Evolutionary conservation across 2,113 vertebrate genomes (phyloP), one percentile per base, ranked within the genome.

Genomic region (Rhinopomastus cyanomelas): DNA sequence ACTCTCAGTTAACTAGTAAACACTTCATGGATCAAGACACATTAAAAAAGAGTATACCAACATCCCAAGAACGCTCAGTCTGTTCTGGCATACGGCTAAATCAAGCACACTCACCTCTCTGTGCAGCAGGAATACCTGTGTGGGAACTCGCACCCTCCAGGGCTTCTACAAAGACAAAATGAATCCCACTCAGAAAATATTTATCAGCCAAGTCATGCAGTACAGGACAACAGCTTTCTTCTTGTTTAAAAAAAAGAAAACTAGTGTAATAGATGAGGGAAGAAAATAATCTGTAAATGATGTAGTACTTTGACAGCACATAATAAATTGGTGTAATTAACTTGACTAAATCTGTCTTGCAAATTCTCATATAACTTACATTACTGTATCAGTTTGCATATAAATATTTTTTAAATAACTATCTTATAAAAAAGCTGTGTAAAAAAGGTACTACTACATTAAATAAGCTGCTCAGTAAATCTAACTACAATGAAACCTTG

Each of bases 41-140:
- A 89, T 93, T 88, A 81, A 91, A 94, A 94, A 95, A 93, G 92
- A 88, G 95, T 80, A 94, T 76, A 94, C 86, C 89, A 95, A 88
- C 53, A 56, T 52, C 52, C 55, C 88, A 94, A 96, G 92, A 94
- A 92, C 83, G 92, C 76, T 92, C 88, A 92, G 69, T 79, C 92
- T 91, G 85, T 93, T 94, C 94, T 93, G 95, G 95, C 88, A 89
- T 80, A 93, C 29, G 55, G 88, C 85, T 96, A 85, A 90, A 94
- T 85, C 22, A 96, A 91, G 88, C 46, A 86, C 91, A 97, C 98
- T 98, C 97, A 99, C 98, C 98, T 99, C 98, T 98, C 94, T 97
- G 97, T 93, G 96, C 86, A 88, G 97, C 98, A 95, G 98, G 96
- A 87, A 98, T 97, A 97, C 97, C 97, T 96, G 98, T 85, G 93